Percentiles rank a stretch among this genome's conserved stretches.
Evolutionary conservation across 2,113 vertebrate species (phyloP).

Genomic region (Donacobius atricapilla): DNA sequence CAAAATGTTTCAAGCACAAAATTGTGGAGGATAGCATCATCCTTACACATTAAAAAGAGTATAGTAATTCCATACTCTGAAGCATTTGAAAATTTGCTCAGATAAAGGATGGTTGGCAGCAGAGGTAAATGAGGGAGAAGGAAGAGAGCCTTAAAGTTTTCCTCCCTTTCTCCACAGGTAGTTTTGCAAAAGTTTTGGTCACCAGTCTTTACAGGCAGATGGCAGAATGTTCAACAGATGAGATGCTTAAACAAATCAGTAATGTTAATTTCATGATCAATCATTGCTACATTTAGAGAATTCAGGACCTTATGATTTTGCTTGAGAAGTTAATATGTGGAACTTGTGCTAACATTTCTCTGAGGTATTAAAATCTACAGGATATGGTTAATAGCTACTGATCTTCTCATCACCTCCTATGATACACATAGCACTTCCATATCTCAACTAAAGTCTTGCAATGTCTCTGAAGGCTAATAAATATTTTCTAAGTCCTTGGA

Average conservation of each 20-base stretch:
- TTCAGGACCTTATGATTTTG: not conserved
- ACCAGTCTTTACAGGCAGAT: not conserved
- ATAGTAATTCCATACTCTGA: not conserved
- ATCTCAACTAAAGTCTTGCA: constrained; percentile 28
- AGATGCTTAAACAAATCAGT: not conserved
- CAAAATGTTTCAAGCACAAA: not conserved
- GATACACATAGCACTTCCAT: not conserved
- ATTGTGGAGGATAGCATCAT: not conserved
- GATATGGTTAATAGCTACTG: constrained; percentile 11
- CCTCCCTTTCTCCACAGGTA: not conserved
- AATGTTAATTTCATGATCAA: not conserved
- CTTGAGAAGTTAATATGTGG: not conserved
- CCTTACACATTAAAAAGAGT: not conserved
- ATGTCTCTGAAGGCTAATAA: constrained; percentile 60
- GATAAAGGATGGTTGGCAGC: not conserved
- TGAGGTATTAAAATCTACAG: not conserved
- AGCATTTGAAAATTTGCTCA: not conserved
- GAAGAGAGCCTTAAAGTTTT: not conserved
- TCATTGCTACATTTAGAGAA: not conserved
- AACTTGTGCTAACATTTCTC: not conserved
- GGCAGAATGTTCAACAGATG: not conserved
- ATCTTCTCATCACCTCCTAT: not conserved
- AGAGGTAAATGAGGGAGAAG: not conserved
- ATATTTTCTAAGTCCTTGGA: constrained; percentile 46
- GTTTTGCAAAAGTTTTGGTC: not conserved